These are phyloP conservation scores for Syngnathoides biaculeatus DNA, from an alignment of 2,113 vertebrate genomes.

Conservation along the genomic window DNA sequence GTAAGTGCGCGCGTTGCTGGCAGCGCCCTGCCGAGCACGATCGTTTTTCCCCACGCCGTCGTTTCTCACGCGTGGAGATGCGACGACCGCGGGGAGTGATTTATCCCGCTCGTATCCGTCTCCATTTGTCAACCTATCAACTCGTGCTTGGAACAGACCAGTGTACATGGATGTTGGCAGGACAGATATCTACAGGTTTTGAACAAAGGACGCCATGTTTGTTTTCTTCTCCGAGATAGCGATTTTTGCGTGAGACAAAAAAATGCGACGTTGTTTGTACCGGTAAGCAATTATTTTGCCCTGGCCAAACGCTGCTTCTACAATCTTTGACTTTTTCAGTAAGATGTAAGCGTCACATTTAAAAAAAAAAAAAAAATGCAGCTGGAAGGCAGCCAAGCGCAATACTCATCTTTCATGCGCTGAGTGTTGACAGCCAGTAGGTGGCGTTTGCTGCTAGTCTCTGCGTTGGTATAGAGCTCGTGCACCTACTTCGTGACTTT, in stretches of 20 bases:
- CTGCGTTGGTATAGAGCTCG: neutral
- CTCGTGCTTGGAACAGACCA: conserved; percentile 16
- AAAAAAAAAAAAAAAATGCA: neutral
- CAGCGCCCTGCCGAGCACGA: conserved; percentile 21
- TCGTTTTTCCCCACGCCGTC: conserved; percentile 26
- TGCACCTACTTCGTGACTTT: too few relatives aligned
- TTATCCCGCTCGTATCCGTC: conserved; percentile 41
- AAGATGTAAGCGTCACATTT: neutral
- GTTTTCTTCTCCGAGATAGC: neutral
- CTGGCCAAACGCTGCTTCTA: neutral
- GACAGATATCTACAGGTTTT: conserved; percentile 14
- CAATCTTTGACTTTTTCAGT: neutral
- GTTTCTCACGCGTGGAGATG: conserved; percentile 38
- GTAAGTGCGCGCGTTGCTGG: conserved; percentile 70
- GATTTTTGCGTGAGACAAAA: conserved; percentile 2
- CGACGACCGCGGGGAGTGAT: conserved; percentile 41
- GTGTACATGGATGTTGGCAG: conserved; percentile 17
- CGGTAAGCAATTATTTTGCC: neutral
- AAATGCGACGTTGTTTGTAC: neutral
- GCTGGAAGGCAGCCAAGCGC: neutral
- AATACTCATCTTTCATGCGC: neutral
- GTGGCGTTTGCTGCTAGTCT: neutral
- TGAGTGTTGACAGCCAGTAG: neutral
- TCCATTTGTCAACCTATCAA: conserved; percentile 34
- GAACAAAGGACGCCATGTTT: neutral